These are phyloP conservation scores for Diprion similis DNA, from an alignment of 1,140 invertebrate species.

Conservation along the genomic window DNA sequence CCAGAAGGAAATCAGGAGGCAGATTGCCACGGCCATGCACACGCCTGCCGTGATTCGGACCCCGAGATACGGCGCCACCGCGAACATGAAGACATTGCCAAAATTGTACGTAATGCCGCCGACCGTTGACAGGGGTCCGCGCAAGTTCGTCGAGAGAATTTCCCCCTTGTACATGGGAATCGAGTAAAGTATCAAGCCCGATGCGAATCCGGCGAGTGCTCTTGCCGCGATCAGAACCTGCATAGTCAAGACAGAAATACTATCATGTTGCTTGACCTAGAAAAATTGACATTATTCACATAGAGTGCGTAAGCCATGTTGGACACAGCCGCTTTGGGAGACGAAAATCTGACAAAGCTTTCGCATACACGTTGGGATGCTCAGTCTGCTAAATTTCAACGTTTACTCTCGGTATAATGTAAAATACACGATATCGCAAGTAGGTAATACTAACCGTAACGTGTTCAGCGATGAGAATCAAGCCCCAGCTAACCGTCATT, in stretches of 20 bases:
- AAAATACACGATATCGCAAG: neutral
- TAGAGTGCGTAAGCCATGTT: no score
- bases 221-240: constrained; percentile 42
- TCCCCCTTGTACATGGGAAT: constrained; percentile 71
- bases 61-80: constrained; percentile 41
- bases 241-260: neutral
- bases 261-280: no score
- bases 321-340: no score
- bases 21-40: constrained; percentile 38
- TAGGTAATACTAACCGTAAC: constrained; percentile 55
- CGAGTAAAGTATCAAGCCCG: constrained; percentile 69
- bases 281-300: no score
- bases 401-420: neutral
- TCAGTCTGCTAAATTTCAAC: no score
- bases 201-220: constrained; percentile 66
- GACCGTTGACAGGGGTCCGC: constrained; percentile 69
- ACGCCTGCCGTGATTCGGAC: constrained; percentile 37
- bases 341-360: no score
- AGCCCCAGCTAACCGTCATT: constrained; percentile 67
- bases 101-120: constrained; percentile 63
- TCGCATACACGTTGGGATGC: no score
- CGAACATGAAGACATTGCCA: constrained; percentile 59
- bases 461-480: constrained; percentile 63
- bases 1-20: constrained; percentile 48
- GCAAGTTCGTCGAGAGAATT: constrained; percentile 66